These are phyloP conservation scores for Gymnocephalus cernua DNA, from an alignment of 2,113 vertebrate genomes.

Conservation along the genomic window DNA sequence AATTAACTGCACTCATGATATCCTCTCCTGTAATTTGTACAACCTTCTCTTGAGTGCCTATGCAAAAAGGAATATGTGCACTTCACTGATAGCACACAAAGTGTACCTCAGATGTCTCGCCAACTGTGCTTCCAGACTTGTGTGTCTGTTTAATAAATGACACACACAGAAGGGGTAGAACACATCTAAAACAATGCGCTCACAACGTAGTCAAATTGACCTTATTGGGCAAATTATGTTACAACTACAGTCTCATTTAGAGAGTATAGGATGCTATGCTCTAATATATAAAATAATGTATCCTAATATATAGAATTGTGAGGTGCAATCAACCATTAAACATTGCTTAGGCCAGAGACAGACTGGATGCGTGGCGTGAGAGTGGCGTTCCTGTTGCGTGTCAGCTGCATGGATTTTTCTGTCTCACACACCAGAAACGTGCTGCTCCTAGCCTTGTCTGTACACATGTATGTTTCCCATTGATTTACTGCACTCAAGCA, in stretches of 20 bases:
- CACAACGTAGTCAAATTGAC: not conserved
- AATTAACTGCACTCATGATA: not conserved
- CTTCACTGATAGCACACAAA: conserved; percentile 15
- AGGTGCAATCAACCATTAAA: not conserved
- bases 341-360: no score
- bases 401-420: no score
- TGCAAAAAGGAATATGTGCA: not conserved
- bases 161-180: conserved; percentile 6
- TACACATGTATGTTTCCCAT: no score
- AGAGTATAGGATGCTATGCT: not conserved
- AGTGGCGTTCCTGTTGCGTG: no score
- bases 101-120: conserved; percentile 10
- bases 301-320: not conserved
- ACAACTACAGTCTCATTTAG: not conserved
- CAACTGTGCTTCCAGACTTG: conserved; percentile 33
- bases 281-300: not conserved
- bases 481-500: no score
- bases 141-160: conserved; percentile 26
- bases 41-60: conserved; percentile 17
- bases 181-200: not conserved
- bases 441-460: no score
- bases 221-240: conserved; percentile 3
- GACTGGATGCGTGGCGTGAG: no score
- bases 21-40: conserved; percentile 6
- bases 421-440: no score